These are phyloP conservation scores for Lordiphosa fenestrarum DNA, from an alignment of 2,888 invertebrate genomes.

Conservation along the genomic window DNA sequence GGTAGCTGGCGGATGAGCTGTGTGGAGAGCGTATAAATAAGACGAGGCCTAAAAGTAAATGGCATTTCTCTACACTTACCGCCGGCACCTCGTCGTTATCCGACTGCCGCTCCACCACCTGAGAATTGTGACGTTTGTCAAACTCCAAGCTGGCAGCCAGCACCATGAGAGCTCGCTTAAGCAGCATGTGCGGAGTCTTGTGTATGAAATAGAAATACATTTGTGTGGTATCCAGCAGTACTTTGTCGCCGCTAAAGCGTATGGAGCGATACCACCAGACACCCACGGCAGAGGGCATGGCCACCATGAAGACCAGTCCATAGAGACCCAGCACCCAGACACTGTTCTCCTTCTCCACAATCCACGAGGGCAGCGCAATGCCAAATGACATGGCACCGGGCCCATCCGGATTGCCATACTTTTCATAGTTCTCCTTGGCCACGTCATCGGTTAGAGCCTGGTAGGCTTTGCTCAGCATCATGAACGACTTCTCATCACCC, in stretches of 20 bases:
- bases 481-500: conserved; percentile 97
- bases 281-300: conserved; percentile 93
- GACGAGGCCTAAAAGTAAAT: too few species aligned
- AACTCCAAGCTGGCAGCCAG: conserved; percentile 98
- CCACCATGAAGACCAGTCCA: conserved; percentile 98
- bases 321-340: conserved; percentile 98
- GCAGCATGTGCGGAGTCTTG: conserved; percentile 96
- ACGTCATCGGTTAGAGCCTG: conserved; percentile 98
- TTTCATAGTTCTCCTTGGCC: conserved; percentile 98
- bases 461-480: conserved; percentile 96
- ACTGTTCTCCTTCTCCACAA: conserved; percentile 99
- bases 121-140: conserved; percentile 95
- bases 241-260: conserved; percentile 97
- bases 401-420: conserved; percentile 99
- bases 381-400: conserved; percentile 99
- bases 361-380: conserved; percentile 99
- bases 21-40: conserved; percentile 41
- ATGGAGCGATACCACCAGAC: conserved; percentile 99
- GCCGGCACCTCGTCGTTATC: conserved; percentile 97
- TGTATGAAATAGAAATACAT: conserved; percentile 97
- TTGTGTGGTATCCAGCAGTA: conserved; percentile 96
- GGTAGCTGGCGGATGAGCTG: conserved; percentile 94
- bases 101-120: conserved; percentile 94
- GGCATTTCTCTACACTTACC: conserved; percentile 82
- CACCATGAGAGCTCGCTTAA: conserved; percentile 98